These are phyloP conservation scores for Eupithecia insigniata DNA, from an alignment of 2,888 invertebrate genomes.

Conservation along the genomic window DNA sequence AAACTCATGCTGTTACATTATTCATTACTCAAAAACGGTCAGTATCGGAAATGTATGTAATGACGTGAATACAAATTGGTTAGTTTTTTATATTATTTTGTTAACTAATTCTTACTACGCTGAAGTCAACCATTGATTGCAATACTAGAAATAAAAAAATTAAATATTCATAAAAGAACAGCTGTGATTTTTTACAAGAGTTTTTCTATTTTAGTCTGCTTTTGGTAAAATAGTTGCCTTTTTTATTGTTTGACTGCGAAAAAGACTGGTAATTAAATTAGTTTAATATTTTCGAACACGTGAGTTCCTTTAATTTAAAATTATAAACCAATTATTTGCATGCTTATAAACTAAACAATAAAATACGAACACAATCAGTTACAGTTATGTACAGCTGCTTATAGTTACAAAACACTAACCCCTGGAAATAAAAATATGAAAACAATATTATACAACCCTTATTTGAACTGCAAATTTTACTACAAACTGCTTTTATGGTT, in stretches of 20 bases:
- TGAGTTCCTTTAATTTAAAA: neutral
- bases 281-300: neutral
- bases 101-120: neutral
- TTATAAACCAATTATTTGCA: neutral
- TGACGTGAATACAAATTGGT: slow-evolving; percentile 24
- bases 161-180: neutral
- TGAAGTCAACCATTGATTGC: neutral
- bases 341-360: slow-evolving; percentile 42
- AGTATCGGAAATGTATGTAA: slow-evolving; percentile 28
- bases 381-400: slow-evolving; percentile 50
- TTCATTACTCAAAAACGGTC: slow-evolving; percentile 25
- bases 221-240: neutral
- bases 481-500: neutral
- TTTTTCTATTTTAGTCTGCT: neutral
- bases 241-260: neutral
- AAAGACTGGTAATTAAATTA: neutral
- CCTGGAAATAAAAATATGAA: slow-evolving; percentile 13
- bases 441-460: slow-evolving; percentile 26
- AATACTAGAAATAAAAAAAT: neutral
- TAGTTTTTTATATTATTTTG: neutral
- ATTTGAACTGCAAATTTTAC: slow-evolving; percentile 8
- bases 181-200: neutral
- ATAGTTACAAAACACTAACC: slow-evolving; percentile 31
- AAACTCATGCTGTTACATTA: slow-evolving; percentile 31
- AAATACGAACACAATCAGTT: slow-evolving; percentile 56